Base-by-base conservation (phyloP, 2,113 vertebrate genomes). In the Xenus cinereus region DNA sequence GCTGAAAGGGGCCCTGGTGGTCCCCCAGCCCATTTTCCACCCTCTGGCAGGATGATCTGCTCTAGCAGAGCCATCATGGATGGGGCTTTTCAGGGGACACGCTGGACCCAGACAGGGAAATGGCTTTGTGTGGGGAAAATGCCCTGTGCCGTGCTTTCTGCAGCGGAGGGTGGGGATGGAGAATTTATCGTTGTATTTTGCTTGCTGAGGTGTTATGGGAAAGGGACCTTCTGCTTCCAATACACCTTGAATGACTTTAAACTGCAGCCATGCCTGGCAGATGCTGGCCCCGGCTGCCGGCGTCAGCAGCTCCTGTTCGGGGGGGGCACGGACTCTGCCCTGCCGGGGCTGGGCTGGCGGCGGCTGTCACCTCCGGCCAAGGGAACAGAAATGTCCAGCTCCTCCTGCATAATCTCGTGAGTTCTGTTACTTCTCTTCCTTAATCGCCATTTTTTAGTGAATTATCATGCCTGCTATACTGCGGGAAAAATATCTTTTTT, bases 241-340 rank as follows among this genome's bases (percentile, higher is more conserved):
- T 26, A 2, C 45, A 10, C 30, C 51, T 30, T 23, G 74, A 14
- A 21, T 1, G n/a, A 4, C 45, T 56, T 32, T 7, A 18, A n/a
- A 28, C 20, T 2, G 1, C 11, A 3, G 37, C 0, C 5, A 30
- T 28, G 53, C 46, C 50, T 3, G 35, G 57, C 75, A 81, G 77
- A 45, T 1, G 1, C 48, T 41, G 39, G 27, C 12, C 21, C 32
- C 2, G 0, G 46, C 48, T 9, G 0, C 23, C 1, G 8, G 46
- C 4, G 0, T 9, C 62, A 28, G 90, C 81, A 46, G 32, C 2
- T 50, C 60, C 56, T 0, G 1, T 63, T 26, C 2, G 27, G 21
- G 0, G 4, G 26, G 45, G 71, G 51, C 60, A 56, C 1, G 24
- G 53, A 1, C 41, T 9, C 46, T 71, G 56, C 35, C 56, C 74